phyloP scores from a whole-genome alignment of 2,888 invertebrate species.

The Euzetes globulus region DNA sequence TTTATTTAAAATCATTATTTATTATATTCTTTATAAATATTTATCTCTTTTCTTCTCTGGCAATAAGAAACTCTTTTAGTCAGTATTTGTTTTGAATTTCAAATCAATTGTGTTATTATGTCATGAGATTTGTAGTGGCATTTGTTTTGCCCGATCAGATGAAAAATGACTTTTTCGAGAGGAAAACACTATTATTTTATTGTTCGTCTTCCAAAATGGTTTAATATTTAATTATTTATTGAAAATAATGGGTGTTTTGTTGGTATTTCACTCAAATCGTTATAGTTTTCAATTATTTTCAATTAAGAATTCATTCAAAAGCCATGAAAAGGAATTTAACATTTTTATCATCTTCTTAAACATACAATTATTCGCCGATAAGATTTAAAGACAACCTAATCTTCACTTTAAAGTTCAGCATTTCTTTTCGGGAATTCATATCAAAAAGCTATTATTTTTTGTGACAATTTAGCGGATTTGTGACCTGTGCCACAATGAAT shows the following conservation, averaged over 20 bases:
- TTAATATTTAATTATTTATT: not conserved
- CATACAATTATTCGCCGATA: too few relatives aligned
- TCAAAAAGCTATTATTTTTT: too few relatives aligned
- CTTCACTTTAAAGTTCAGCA: too few relatives aligned
- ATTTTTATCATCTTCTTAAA: not conserved
- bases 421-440: too few relatives aligned
- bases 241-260: not conserved
- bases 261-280: not conserved
- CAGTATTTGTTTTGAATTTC: not conserved
- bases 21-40: not conserved
- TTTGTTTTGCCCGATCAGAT: not conserved
- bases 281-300: not conserved
- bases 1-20: not conserved
- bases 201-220: not conserved
- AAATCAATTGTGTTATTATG: not conserved
- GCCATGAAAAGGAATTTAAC: not conserved
- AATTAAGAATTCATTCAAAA: not conserved
- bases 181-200: not conserved
- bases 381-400: too few relatives aligned
- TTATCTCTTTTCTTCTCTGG: not conserved
- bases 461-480: too few relatives aligned
- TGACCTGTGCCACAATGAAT: too few relatives aligned
- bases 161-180: not conserved
- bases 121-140: not conserved
- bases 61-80: not conserved